phyloP scores from a whole-genome alignment of 2,888 invertebrate genomes.

The Drosophila vallismaia region DNA sequence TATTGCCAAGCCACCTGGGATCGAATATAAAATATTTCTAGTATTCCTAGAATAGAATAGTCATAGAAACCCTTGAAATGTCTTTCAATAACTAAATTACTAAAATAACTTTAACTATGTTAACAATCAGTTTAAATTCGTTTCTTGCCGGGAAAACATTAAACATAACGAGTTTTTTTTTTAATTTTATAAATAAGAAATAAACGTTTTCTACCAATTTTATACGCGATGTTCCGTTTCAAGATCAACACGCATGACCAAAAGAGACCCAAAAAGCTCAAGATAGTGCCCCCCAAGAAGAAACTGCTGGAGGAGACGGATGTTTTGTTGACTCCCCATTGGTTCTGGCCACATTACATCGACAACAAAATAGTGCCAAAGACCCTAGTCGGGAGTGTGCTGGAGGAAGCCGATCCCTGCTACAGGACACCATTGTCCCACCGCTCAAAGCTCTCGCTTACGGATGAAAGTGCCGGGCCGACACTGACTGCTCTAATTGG shows the following conservation, averaged over 20 bases:
- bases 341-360: constrained; percentile 13
- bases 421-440: background rate
- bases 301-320: background rate
- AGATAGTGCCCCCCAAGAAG: background rate
- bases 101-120: too few relatives aligned
- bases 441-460: background rate
- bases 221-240: too few relatives aligned
- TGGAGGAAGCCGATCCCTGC: background rate
- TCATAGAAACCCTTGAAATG: too few relatives aligned
- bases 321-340: background rate
- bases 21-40: too few relatives aligned
- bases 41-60: too few relatives aligned
- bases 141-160: too few relatives aligned
- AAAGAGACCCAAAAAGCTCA: background rate
- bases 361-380: background rate
- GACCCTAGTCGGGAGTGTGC: background rate
- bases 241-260: too few relatives aligned
- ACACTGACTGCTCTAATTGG: background rate
- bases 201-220: too few relatives aligned
- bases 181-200: too few relatives aligned
- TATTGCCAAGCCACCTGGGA: background rate
- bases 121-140: too few relatives aligned
- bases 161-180: too few relatives aligned
- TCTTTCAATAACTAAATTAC: too few relatives aligned
- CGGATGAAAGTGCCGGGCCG: background rate